Conservation (phyloP, 2,113 vertebrate species). For the Pseudois nayaur region DNA sequence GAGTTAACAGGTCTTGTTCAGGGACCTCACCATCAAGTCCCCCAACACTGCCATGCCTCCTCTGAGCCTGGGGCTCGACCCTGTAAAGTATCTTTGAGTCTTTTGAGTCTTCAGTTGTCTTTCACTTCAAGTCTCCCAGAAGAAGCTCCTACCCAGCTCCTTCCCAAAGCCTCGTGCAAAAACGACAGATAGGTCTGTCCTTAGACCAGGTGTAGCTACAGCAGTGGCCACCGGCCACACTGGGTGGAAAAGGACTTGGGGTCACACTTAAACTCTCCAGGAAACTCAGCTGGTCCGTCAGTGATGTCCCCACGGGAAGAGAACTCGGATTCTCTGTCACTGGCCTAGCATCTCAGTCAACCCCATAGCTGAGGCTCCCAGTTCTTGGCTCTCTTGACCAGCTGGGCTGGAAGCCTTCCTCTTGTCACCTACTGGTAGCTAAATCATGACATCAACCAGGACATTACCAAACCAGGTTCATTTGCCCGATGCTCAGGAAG, state of each 20-base stretch:
- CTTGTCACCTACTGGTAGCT: neutral
- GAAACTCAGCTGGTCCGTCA: neutral
- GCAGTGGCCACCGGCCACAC: neutral
- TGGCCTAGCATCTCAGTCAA: neutral
- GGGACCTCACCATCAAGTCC: neutral
- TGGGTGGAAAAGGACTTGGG: neutral
- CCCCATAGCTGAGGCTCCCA: neutral
- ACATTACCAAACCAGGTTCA: neutral
- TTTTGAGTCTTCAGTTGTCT: neutral
- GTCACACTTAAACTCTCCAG: neutral
- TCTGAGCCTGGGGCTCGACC: too few species aligned
- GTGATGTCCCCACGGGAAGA: accelerated
- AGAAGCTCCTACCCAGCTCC: neutral
- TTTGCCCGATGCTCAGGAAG: neutral
- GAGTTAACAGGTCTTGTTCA: neutral
- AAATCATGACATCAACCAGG: neutral
- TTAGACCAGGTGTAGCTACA: too few species aligned
- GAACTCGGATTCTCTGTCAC: neutral
- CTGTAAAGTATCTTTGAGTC: neutral
- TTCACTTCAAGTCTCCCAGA: neutral
- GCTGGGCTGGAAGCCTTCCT: neutral
- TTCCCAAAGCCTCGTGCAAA: neutral
- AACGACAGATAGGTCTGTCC: neutral
- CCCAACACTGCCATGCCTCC: too few species aligned
- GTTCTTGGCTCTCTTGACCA: neutral